A percentile compares a stretch with the other conserved stretches of the same genome.
phyloP scores from a whole-genome alignment of 2,113 vertebrate genomes.

The Hippocampus guttulatus region DNA sequence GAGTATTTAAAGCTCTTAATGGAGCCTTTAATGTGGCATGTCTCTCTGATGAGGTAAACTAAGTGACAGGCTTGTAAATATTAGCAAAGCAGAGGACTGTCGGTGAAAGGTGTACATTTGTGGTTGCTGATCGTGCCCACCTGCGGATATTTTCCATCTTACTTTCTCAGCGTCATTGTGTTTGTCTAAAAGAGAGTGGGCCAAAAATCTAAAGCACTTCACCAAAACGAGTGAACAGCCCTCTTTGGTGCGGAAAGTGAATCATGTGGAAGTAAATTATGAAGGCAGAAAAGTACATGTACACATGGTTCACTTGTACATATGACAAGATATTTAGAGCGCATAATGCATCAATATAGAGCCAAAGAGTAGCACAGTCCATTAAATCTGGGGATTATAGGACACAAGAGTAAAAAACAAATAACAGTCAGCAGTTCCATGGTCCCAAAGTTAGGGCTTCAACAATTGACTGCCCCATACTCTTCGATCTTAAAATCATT shows the following conservation, averaged over 20 bases:
- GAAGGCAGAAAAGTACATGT: conserved; percentile 46
- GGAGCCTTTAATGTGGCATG: conserved; percentile 40
- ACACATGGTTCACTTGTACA: conserved; percentile 55
- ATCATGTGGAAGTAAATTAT: conserved; percentile 37
- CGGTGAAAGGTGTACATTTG: conserved; percentile 20
- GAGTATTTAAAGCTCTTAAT: conserved; percentile 52
- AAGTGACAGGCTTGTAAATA: conserved; percentile 54
- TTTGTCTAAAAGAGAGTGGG: conserved; percentile 9
- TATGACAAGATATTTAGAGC: conserved; percentile 57
- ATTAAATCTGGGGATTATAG: conserved; percentile 47
- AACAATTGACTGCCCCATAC: conserved; percentile 25
- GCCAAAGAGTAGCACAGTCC: conserved; percentile 16
- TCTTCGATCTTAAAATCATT: conserved; percentile 28
- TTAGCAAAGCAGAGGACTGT: conserved; percentile 33
- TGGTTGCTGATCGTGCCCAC: conserved; percentile 27
- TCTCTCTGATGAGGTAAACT: conserved; percentile 46
- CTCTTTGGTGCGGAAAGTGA: conserved; percentile 24
- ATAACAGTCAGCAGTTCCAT: conserved; percentile 68
- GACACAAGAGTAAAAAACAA: conserved; percentile 50
- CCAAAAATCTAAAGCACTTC: conserved; percentile 4
- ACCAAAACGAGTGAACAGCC: conserved; percentile 14
- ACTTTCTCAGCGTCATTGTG: conserved; percentile 13
- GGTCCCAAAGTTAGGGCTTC: conserved; percentile 46
- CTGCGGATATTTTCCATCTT: conserved; percentile 31
- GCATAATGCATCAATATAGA: conserved; percentile 43